Evolutionary conservation across 2,888 invertebrate genomes (phyloP), one percentile per base, ranked within the genome.

Genomic region (Epistrophella euchroma): DNA sequence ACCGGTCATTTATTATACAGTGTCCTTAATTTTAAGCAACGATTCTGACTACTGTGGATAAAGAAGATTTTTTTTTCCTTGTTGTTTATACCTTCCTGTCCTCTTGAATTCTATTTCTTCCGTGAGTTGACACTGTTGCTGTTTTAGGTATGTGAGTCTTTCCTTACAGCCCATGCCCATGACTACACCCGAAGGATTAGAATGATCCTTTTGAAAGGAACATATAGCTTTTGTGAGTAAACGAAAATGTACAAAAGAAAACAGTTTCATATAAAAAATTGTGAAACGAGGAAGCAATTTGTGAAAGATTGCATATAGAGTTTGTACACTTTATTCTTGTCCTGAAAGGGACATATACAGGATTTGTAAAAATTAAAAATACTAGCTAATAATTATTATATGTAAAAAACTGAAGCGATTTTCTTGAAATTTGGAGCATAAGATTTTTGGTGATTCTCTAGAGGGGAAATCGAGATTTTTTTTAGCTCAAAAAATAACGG

Each of bases 1-100:
- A 73, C 76, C 85, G 85, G 81, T 81, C 77, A 86, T 86, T 86
- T 86, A 81, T 81, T 86, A 86, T 81, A 70, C 81, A 81, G 73
- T 76, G 81, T 81, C 85, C 85, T 86, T 81, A 86, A 81, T 86
- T 73, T 81, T 56, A 62, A 40, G 77, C 52, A 68, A 80, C 56
- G 56, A 45, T 56, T 32, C 56, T 55, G 60, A 60, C 58, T 28
- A 28, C n/a, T 52, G 3, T 52, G 15, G 15, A 62, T 37, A 19
- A 25, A 2, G 37, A 68, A 35, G 15, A 32, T 35, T 13, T 32
- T 32, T 35, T 32, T 28, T 19, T 6, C 11, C 28, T 32, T 9
- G 6, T 0, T 32, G 17, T 19, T 17, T 3, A 17, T 45, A 10
- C 4, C 4, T 19, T 0, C 10, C 10, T 19, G 6, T 40, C 50